Evolutionary conservation across 2,797 vertebrate genomes (phyloP).

Genomic region (Holocentrus rufus): DNA sequence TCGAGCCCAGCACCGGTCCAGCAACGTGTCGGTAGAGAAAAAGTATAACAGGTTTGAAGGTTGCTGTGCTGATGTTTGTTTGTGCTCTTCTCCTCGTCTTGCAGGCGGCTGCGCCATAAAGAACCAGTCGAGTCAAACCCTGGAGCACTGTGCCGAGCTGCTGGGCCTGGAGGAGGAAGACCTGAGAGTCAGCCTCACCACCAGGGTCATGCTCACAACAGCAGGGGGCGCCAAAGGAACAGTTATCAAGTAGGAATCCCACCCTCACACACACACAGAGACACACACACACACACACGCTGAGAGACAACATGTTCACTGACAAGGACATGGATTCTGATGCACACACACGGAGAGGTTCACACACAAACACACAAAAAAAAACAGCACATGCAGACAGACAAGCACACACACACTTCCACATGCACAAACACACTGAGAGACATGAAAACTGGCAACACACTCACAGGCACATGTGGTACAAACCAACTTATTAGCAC

Average conservation of each 20-base stretch:
- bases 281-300: constrained; percentile 13
- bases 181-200: constrained; percentile 91
- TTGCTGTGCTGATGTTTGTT: not conserved
- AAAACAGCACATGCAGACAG: not conserved
- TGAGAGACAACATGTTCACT: too few species aligned
- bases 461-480: not conserved
- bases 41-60: too few species aligned
- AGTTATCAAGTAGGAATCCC: constrained; percentile 89
- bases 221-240: constrained; percentile 97
- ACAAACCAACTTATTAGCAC: constrained; percentile 2
- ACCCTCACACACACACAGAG: not conserved
- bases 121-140: constrained; percentile 84
- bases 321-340: not conserved
- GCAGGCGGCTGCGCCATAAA: constrained; percentile 79
- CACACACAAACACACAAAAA: not conserved
- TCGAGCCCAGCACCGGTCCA: too few species aligned
- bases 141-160: constrained; percentile 90
- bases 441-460: not conserved
- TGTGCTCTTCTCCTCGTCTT: constrained; percentile 10
- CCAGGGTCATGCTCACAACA: constrained; percentile 94
- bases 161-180: constrained; percentile 93
- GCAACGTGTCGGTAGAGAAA: too few species aligned
- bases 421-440: not conserved
- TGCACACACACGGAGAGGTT: not conserved
- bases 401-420: not conserved